These are phyloP conservation scores for Sapajus apella DNA, from an alignment of 2,113 vertebrate genomes.

Conservation along the genomic window DNA sequence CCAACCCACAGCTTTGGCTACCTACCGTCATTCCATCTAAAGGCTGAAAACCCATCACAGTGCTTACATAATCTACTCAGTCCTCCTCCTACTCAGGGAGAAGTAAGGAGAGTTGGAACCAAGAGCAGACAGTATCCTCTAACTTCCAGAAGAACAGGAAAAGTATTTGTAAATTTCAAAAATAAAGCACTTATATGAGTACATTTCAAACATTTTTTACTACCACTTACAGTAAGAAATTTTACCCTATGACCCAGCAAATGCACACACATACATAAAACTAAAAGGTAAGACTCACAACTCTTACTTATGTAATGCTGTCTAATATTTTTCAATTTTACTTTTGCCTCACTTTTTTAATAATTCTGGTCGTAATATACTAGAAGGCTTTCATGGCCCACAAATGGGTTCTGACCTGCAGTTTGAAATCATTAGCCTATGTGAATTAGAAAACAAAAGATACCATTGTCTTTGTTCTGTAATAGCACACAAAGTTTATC, in stretches of 20 bases:
- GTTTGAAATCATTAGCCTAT: constrained; percentile 30
- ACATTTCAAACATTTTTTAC: neutral
- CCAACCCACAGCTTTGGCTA: neutral
- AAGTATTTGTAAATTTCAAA: neutral
- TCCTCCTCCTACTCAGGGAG: neutral
- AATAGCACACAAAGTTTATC: neutral
- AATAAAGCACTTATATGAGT: neutral
- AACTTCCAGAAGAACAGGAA: neutral
- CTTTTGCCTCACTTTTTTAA: neutral
- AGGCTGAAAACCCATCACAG: neutral
- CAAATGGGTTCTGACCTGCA: neutral
- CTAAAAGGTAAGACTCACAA: neutral
- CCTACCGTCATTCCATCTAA: neutral
- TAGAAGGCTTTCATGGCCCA: neutral
- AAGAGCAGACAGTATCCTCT: neutral
- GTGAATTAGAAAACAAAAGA: constrained; percentile 32
- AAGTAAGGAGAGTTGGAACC: neutral
- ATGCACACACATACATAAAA: neutral
- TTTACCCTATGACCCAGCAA: neutral
- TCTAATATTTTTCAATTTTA: neutral
- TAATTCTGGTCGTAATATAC: neutral
- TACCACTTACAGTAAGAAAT: neutral
- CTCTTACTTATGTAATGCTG: neutral
- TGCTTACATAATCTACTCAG: neutral
- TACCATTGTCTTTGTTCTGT: neutral